Percentiles rank a stretch among this genome's conserved stretches.
Evolutionary conservation across 2,888 invertebrate genomes (phyloP).

Genomic region (Drosophila demipolita): DNA sequence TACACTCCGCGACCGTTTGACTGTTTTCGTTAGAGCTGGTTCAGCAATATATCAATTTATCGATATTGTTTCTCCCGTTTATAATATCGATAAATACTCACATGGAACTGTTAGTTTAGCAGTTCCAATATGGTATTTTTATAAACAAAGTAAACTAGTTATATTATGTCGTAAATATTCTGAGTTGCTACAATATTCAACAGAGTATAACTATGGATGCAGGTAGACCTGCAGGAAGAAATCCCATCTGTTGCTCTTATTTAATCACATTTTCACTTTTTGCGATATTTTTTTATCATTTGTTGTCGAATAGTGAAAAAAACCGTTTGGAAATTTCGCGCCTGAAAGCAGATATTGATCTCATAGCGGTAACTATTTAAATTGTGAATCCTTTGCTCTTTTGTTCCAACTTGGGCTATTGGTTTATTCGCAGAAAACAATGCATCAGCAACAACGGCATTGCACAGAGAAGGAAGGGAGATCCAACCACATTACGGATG

Average conservation of each 20-base stretch:
- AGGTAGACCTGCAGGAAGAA: background rate
- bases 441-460: background rate
- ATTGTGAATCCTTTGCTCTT: background rate
- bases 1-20: conserved; percentile 50
- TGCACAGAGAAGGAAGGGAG: background rate
- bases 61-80: conserved; percentile 3
- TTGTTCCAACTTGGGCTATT: too few species aligned
- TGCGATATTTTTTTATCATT: conserved; percentile 42
- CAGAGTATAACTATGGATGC: conserved; percentile 40
- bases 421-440: background rate
- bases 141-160: conserved; percentile 18
- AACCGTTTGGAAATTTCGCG: conserved; percentile 22
- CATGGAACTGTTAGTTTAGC: conserved; percentile 12
- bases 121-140: background rate
- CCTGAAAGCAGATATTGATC: conserved; percentile 41
- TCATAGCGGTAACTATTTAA: conserved; percentile 43
- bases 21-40: conserved; percentile 30
- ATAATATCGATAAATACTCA: conserved; percentile 17
- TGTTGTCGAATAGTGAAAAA: conserved; percentile 37
- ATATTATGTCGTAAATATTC: background rate
- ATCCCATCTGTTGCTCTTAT: conserved; percentile 28
- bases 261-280: conserved; percentile 48
- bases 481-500: background rate
- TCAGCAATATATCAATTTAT: conserved; percentile 13
- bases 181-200: background rate